Evolutionary conservation across 2,888 invertebrate genomes (phyloP).

Genomic region (Coleophora deauratella): DNA sequence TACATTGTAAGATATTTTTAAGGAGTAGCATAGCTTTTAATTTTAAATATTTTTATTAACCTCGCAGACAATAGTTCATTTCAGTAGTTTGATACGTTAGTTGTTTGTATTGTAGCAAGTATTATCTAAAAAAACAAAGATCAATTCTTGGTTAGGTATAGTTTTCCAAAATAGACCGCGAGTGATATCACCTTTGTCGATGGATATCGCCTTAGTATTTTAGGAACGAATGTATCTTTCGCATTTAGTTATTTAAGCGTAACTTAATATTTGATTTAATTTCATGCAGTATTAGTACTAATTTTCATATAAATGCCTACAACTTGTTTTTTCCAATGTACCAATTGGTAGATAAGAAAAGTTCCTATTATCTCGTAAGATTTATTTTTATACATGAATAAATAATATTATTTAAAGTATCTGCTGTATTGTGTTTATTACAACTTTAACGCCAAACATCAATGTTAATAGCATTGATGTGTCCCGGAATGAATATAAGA

Average conservation of each 20-base stretch:
- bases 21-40: slow-evolving; percentile 8
- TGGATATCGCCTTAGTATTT: background rate
- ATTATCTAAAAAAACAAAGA: slow-evolving; percentile 10
- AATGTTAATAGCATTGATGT: no score
- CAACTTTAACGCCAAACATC: no score
- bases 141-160: background rate
- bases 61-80: slow-evolving; percentile 12
- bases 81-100: slow-evolving; percentile 9
- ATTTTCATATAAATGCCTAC: slow-evolving; percentile 5
- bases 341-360: slow-evolving; percentile 13
- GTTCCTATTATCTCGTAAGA: slow-evolving; percentile 28
- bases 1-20: slow-evolving; percentile 8
- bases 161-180: no score
- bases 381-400: slow-evolving; percentile 18
- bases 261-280: slow-evolving; percentile 6
- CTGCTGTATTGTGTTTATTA: slow-evolving; percentile 5
- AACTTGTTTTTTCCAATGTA: slow-evolving; percentile 1
- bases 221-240: slow-evolving; percentile 17
- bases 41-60: slow-evolving; percentile 16
- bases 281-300: slow-evolving; percentile 20
- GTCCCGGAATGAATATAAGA: no score
- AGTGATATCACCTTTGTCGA: no score
- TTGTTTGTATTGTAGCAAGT: slow-evolving; percentile 7
- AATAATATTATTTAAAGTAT: slow-evolving; percentile 15
- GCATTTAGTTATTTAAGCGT: slow-evolving; percentile 27